Evolutionary conservation across 2,888 invertebrate genomes (phyloP), one percentile per base, ranked within the genome.

Genomic region (Tanypteryx hageni): DNA sequence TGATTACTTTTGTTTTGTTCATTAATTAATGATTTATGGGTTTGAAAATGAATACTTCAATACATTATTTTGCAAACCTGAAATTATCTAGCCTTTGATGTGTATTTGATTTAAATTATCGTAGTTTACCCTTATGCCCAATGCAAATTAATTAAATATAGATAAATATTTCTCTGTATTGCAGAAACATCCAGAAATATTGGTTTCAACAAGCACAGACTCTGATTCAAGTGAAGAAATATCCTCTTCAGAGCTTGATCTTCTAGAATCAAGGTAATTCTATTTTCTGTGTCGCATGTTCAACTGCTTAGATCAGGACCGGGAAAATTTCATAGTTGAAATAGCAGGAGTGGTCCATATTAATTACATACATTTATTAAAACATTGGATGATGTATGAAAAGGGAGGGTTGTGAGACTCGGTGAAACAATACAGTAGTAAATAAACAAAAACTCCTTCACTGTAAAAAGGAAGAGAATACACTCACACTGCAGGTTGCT

Each of bases 241-340:
- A 83, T 83, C 83, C n/a, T 83, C 83, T 56, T 83, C 83, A n/a
- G 83, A 83, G 56, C 57, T 83, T 8, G 83, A 83, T 56, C 83
- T 83, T 18, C 83, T 83, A 27, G n/a, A 83, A 56, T 44, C 83
- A 16, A 83, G 83, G 83, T 57, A 44, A 44, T 44, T 44, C 44
- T 44, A 44, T 44, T 44, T 44, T 44, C 44, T 44, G 5, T 44
- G 44, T 44, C 5, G 44, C 44, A 3, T 44, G 44, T 44, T 44
- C 44, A 5, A 5, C 44, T 44, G 1, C 44, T 44, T 44, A 44
- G 44, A 44, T 44, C 44, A 5, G 1, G 5, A 3, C 1, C 1
- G 44, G 3, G 44, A 5, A 44, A 44, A 44, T 44, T 44, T 44
- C 44, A 5, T 44, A 44, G 44, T 44, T 44, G 3, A 44, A 44